These are phyloP conservation scores for Anticlea derivata DNA, from an alignment of 2,888 invertebrate genomes.

Conservation along the genomic window DNA sequence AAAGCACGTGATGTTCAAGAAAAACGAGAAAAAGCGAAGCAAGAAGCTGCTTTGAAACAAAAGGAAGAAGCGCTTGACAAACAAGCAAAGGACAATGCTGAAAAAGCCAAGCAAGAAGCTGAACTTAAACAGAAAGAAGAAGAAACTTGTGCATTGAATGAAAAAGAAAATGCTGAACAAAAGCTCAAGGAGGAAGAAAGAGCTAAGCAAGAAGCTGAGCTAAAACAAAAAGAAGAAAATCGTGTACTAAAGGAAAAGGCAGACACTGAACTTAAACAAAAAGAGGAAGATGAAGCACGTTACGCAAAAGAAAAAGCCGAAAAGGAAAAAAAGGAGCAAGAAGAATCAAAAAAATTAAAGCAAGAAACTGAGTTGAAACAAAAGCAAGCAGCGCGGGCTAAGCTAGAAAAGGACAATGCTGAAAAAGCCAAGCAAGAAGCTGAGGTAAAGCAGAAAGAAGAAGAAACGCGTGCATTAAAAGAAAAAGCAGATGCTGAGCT, in stretches of 20 bases:
- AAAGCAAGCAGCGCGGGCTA: too few relatives aligned
- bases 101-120: background rate
- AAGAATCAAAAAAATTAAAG: too few relatives aligned
- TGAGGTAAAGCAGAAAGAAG: slow-evolving; percentile 22
- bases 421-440: too few relatives aligned
- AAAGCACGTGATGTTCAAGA: background rate
- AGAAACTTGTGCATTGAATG: background rate
- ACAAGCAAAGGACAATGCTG: background rate
- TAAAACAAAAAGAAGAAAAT: slow-evolving; percentile 7
- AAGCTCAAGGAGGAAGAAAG: background rate
- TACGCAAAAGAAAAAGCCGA: slow-evolving; percentile 24
- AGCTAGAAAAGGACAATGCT: too few relatives aligned
- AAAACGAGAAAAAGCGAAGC: background rate
- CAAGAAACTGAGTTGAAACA: too few relatives aligned
- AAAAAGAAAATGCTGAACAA: background rate
- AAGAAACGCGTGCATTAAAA: background rate
- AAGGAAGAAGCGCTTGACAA: slow-evolving; percentile 20
- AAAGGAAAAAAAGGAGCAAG: too few relatives aligned
- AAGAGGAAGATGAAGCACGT: background rate
- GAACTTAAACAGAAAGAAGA: slow-evolving; percentile 18
- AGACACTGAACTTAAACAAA: slow-evolving; percentile 7
- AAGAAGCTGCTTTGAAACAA: too few relatives aligned
- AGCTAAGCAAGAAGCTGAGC: background rate
- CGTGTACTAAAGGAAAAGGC: too few relatives aligned
- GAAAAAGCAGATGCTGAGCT: background rate